These are phyloP conservation scores for Invenusta paracnida DNA, from an alignment of 2,888 invertebrate genomes.

Conservation along the genomic window DNA sequence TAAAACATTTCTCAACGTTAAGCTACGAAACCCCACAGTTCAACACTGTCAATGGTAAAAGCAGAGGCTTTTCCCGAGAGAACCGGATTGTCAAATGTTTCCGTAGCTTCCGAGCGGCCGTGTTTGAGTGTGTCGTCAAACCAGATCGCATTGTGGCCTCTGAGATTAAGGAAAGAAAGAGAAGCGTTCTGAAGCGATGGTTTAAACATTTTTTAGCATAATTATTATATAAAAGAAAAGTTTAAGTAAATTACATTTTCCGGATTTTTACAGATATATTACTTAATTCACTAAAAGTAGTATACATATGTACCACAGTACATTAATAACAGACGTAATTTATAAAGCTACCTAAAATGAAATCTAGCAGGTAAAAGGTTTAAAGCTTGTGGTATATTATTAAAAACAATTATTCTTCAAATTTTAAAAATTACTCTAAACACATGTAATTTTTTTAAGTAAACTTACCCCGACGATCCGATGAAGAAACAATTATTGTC, in stretches of 20 bases:
- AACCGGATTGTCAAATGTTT: slow-evolving; percentile 38
- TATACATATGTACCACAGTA: too few relatives aligned
- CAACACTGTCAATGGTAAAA: not conserved
- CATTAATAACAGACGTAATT: too few relatives aligned
- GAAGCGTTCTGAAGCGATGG: not conserved
- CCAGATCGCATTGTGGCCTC: slow-evolving; percentile 38
- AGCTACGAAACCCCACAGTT: not conserved
- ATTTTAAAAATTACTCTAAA: too few relatives aligned
- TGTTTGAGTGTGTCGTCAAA: slow-evolving; percentile 33
- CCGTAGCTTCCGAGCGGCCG: slow-evolving; percentile 29
- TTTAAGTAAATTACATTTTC: too few relatives aligned
- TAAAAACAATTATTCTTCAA: too few relatives aligned
- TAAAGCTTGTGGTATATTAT: too few relatives aligned
- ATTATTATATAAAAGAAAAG: not conserved
- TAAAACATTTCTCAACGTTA: not conserved
- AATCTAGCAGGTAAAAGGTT: too few relatives aligned
- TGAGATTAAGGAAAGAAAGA: not conserved
- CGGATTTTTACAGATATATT: too few relatives aligned
- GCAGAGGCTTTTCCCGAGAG: not conserved
- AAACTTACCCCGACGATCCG: not conserved
- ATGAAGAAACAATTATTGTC: not conserved
- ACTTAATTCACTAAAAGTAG: too few relatives aligned
- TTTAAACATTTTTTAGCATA: not conserved
- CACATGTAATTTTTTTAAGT: too few relatives aligned
- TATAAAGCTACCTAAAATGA: too few relatives aligned